Percentiles rank a stretch among this genome's conserved stretches.
These are phyloP conservation scores for Otis tarda DNA, from an alignment of 2,113 vertebrate species.

Conservation along the genomic window DNA sequence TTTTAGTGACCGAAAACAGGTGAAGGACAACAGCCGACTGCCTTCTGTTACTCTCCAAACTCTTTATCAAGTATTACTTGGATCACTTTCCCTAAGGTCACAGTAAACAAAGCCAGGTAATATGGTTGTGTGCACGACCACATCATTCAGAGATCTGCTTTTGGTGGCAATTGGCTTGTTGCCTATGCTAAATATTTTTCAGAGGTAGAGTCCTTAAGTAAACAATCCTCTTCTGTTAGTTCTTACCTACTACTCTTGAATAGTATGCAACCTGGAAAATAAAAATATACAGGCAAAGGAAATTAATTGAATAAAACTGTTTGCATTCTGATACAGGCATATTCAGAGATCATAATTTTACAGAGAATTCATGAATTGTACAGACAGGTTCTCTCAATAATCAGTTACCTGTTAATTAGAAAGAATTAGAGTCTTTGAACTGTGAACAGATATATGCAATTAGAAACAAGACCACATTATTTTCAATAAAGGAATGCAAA, in stretches of 20 bases:
- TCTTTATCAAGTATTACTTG: neutral
- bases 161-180: neutral
- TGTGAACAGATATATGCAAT: conserved; percentile 14
- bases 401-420: neutral
- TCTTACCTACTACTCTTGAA: neutral
- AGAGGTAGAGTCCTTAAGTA: neutral
- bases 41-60: neutral
- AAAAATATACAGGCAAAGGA: neutral
- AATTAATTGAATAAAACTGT: neutral
- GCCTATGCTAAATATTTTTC: neutral
- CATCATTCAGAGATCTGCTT: neutral
- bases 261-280: neutral
- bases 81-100: neutral
- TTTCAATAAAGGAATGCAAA: conserved; percentile 29
- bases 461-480: conserved; percentile 16
- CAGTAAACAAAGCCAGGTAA: neutral
- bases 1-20: neutral
- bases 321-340: neutral
- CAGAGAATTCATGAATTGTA: neutral
- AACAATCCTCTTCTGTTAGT: neutral
- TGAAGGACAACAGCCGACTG: neutral
- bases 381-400: neutral
- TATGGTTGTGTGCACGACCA: neutral
- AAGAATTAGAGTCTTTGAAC: conserved; percentile 32
- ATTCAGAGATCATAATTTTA: neutral